Base-by-base conservation (phyloP, 92 coral and sea anemone species). In the Palythoa grandis region DNA sequence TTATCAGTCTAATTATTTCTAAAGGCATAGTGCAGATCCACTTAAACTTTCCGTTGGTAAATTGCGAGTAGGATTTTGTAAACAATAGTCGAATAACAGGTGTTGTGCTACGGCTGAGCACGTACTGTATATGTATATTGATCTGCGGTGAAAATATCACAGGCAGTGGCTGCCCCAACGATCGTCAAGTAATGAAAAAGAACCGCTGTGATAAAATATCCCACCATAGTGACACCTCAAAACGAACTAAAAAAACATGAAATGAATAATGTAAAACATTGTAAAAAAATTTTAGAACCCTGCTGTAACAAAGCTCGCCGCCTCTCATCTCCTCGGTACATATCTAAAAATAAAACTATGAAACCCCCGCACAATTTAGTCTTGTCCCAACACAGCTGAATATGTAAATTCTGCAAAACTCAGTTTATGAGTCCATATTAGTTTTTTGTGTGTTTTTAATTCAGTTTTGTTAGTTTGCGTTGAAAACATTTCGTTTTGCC, bases 11-110 rank as follows among this genome's bases (percentile, higher is more conserved):
- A 63, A 63, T 63, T 63, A 63, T 63, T 63, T 63, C 19, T 63
- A 35, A 23, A 22, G 9, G 69, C 69, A 29, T 29, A n/a, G 69
- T 63, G 10, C 35, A 5, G 22, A 19, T 22, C 22, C 35, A 63
- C 69, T 63, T 63, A 63, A 63, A 19, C 69, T 63, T 63, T 63
- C 69, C 69, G 69, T 63, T 63, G 69, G 69, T 63, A 63, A 63
- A 63, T n/a, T 63, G 69, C 69, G 69, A 63, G 35, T 63, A n/a
- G 69, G 9, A n/a, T n/a, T 63, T 63, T 63, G 35, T 63, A 63
- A 63, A 63, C 69, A 63, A 63, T 63, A n/a, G 35, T 10, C 19
- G 9, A n/a, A 63, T 63, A 63, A 63, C 69, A 63, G 69, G 69
- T 63, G 69, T 10, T 20, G 35, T 23, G 2, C 69, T 2, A 6